Conservation (phyloP, 2,113 vertebrate species). For the Paralichthys olivaceus region DNA sequence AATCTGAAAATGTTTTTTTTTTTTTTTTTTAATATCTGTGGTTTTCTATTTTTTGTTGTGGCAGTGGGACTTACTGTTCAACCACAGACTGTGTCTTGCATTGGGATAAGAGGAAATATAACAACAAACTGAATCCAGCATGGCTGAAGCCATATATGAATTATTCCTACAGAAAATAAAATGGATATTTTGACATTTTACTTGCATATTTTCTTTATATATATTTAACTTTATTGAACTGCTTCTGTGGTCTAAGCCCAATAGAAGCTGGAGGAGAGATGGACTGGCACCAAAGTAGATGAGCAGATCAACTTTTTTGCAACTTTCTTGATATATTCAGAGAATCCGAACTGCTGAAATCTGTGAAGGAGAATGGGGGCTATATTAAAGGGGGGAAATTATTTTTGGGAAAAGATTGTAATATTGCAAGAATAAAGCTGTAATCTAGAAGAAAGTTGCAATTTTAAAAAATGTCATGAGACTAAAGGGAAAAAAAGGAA, state of each 20-base stretch:
- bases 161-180: neutral
- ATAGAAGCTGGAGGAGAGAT: neutral
- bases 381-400: no score
- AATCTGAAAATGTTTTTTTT: constrained; percentile 5
- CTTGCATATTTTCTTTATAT: neutral
- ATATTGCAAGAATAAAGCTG: no score
- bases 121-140: constrained; percentile 3
- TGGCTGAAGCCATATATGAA: neutral
- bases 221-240: neutral
- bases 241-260: neutral
- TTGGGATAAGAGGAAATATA: constrained; percentile 34
- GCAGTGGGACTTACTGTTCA: constrained; percentile 11
- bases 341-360: constrained; percentile 12
- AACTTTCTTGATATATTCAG: neutral
- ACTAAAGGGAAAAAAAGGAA: no score
- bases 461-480: no score
- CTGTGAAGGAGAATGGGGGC: no score
- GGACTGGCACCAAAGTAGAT: neutral
- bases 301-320: neutral
- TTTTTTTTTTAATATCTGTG: no score
- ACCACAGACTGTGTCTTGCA: constrained; percentile 18
- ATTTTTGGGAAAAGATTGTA: no score
- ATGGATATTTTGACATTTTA: neutral
- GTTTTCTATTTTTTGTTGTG: constrained; percentile 4
- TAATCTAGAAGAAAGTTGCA: no score